phyloP scores from a whole-genome alignment of 2,113 vertebrate genomes.

The Labeo rohita region DNA sequence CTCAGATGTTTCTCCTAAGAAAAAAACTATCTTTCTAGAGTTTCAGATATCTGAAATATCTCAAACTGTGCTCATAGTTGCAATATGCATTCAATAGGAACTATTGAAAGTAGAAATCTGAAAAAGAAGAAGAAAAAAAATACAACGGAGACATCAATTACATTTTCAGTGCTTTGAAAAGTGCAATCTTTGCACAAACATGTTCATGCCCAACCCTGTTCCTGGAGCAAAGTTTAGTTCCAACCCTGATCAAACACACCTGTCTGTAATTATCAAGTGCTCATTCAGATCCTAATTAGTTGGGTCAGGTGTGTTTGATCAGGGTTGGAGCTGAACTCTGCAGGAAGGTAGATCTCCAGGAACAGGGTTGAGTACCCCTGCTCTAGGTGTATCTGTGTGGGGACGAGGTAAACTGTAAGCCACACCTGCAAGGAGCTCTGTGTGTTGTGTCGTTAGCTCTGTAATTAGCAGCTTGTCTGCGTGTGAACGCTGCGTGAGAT shows the following conservation, averaged over 20 bases:
- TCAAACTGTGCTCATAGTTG: neutral
- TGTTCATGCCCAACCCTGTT: too few relatives aligned
- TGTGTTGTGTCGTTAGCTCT: slow-evolving; percentile 57
- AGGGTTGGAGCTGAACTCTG: too few relatives aligned
- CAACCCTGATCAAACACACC: too few relatives aligned
- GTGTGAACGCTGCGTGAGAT: slow-evolving; percentile 45
- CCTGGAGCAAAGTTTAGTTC: too few relatives aligned
- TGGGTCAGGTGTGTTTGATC: too few relatives aligned
- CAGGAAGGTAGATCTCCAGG: too few relatives aligned
- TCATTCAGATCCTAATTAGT: too few relatives aligned
- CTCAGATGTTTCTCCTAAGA: neutral
- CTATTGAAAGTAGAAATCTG: neutral
- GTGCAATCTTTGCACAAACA: neutral
- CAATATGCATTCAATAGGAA: neutral
- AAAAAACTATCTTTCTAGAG: neutral
- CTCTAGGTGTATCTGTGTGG: neutral
- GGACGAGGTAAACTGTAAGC: slow-evolving; percentile 8
- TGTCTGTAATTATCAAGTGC: too few relatives aligned
- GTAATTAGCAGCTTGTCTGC: slow-evolving; percentile 70
- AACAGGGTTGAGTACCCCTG: too few relatives aligned
- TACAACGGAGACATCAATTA: neutral
- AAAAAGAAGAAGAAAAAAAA: neutral
- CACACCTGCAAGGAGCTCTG: slow-evolving; percentile 25
- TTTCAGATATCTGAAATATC: neutral
- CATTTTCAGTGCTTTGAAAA: neutral